Evolutionary conservation across 2,888 invertebrate species (phyloP).

Genomic region (Auanema sp.): DNA sequence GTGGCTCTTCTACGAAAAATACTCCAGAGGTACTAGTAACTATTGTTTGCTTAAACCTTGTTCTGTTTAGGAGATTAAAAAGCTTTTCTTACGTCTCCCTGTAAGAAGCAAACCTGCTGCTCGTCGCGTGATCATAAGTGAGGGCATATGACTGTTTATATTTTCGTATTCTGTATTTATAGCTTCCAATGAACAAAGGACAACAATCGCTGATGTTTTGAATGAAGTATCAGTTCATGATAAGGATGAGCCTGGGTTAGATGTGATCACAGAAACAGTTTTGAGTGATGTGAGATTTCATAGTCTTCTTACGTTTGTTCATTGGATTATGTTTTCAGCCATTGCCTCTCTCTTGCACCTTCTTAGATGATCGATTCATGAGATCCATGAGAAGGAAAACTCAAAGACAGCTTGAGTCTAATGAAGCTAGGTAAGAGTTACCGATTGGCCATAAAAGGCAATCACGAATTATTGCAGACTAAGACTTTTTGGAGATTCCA

Average conservation of each 20-base stretch:
- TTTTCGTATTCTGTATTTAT: no score
- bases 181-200: constrained; percentile 2
- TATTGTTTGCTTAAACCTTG: no score
- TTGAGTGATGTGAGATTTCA: not conserved
- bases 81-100: no score
- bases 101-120: no score
- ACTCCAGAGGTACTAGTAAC: no score
- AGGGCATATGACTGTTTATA: no score
- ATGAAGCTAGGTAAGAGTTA: constrained; percentile 15
- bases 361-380: constrained; percentile 5
- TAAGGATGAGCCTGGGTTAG: not conserved
- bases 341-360: not conserved
- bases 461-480: constrained; percentile 9
- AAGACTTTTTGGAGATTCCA: constrained; percentile 20
- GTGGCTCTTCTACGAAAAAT: no score
- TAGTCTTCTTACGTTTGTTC: not conserved
- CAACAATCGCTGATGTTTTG: constrained; percentile 13
- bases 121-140: no score
- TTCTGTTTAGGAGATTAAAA: no score
- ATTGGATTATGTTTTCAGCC: not conserved
- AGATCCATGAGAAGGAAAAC: constrained; percentile 15
- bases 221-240: constrained; percentile 13
- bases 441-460: not conserved
- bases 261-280: constrained; percentile 3
- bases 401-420: constrained; percentile 17